Evolutionary conservation across 2,113 vertebrate species (phyloP), one percentile per base, ranked within the genome.

Genomic region (Tychaedon coryphoeus): DNA sequence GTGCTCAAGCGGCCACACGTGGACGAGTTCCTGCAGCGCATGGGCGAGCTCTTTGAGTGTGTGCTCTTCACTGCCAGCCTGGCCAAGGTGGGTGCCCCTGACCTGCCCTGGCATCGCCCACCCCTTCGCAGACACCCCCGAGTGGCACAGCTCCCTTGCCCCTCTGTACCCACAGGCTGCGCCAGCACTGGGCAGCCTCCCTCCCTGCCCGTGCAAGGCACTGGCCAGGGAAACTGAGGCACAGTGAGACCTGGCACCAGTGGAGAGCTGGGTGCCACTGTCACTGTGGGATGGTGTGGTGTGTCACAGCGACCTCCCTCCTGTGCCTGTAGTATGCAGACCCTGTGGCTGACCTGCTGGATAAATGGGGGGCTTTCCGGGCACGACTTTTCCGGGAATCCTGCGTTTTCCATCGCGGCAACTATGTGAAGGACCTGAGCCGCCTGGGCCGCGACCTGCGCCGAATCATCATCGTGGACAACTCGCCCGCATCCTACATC

Each of bases 361-460:
- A 99, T 96, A 99, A 99, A 87, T 99, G 99, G 98, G 99, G 99
- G 2, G 99, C 99, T 36, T 99, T 99, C 94, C 98, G 98, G 8
- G 98, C 98, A 25, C 98, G 99, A 3, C 99, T 99, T 34, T 99
- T 99, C 95, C 98, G 99, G 24, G 99, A 99, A 90, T 99, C 99
- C 0, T 99, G 99, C 0, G 99, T 99, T 83, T 99, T 99, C 97
- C 99, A 99, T 93, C 98, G 98, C 1, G 99, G 99, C 61, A 99
- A 99, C 97, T 99, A 99, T 0, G 99, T 99, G 13, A 99, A 99
- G 97, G 99, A 99, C 90, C 98, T 99, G 96, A 99, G 99, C 97
- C 98, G 98, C 50, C 97, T 99, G 92, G 99, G 99, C 90, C 97
- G 99, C 1, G 99, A 99, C 96, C 98, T 99, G 43, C 98, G 98